These are phyloP conservation scores for Erpobdella octoculata DNA, from an alignment of 2,888 invertebrate species.

Conservation along the genomic window DNA sequence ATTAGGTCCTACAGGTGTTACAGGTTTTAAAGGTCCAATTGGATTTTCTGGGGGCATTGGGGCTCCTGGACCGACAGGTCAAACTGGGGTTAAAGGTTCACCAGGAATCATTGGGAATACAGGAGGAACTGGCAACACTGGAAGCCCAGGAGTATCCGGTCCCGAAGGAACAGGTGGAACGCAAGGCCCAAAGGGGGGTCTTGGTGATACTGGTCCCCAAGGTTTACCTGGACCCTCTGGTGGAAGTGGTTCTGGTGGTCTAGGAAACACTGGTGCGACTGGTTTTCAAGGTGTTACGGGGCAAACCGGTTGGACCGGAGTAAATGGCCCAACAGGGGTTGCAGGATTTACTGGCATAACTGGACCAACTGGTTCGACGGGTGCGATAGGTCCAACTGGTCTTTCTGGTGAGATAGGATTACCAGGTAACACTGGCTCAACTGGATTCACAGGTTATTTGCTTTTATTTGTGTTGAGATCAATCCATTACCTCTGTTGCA, in stretches of 20 bases:
- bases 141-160: constrained; percentile 28
- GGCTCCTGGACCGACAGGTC: constrained; percentile 22
- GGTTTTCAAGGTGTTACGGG: constrained; percentile 13
- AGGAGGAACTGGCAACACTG: constrained; percentile 19
- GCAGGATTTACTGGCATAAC: constrained; percentile 31
- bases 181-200: constrained; percentile 22
- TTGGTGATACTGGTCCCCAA: constrained; percentile 27
- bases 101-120: constrained; percentile 11
- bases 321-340: constrained; percentile 6
- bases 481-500: no score
- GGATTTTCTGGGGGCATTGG: constrained; percentile 28
- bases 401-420: constrained; percentile 18
- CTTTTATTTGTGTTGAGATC: no score
- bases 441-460: constrained; percentile 26
- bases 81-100: constrained; percentile 8
- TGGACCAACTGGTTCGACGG: not conserved
- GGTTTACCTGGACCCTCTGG: constrained; percentile 27
- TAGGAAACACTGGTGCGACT: constrained; percentile 14
- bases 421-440: constrained; percentile 25
- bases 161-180: constrained; percentile 1
- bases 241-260: constrained; percentile 25
- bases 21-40: not conserved
- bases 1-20: constrained; percentile 13
- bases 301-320: not conserved
- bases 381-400: constrained; percentile 26